Evolutionary conservation across 2,888 invertebrate genomes (phyloP).

Genomic region (Dascillus cervinus): DNA sequence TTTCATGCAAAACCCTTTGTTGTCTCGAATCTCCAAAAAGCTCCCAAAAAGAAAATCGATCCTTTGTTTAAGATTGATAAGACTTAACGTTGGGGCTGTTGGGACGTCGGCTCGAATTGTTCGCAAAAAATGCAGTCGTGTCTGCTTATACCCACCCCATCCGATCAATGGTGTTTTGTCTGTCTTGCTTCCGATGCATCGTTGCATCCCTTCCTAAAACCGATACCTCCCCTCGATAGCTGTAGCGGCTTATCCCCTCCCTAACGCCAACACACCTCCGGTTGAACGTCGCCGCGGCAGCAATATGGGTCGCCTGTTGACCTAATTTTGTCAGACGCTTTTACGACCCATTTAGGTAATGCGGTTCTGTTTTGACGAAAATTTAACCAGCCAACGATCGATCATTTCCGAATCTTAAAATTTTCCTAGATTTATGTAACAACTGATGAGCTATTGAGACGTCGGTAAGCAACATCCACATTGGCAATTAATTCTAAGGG

Average conservation of each 20-base stretch:
- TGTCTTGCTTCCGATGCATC: slow-evolving; percentile 28
- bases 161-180: slow-evolving; percentile 28
- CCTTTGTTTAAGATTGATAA: too few species aligned
- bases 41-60: too few species aligned
- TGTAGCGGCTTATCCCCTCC: slow-evolving; percentile 19
- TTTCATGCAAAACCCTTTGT: too few species aligned
- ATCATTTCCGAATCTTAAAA: too few species aligned
- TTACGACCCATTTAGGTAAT: slow-evolving; percentile 28
- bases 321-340: slow-evolving; percentile 28
- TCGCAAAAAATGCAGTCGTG: slow-evolving; percentile 8
- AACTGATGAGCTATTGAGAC: too few species aligned
- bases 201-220: slow-evolving; percentile 19
- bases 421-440: too few species aligned
- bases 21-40: too few species aligned
- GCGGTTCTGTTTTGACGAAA: slow-evolving; percentile 22
- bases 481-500: too few species aligned
- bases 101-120: too few species aligned
- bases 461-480: too few species aligned
- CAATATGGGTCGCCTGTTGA: slow-evolving; percentile 27
- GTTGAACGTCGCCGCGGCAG: slow-evolving; percentile 19
- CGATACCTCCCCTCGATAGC: slow-evolving; percentile 16
- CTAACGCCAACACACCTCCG: slow-evolving; percentile 15
- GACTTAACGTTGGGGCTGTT: too few species aligned
- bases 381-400: slow-evolving; percentile 11
- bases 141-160: too few species aligned